phyloP scores from a whole-genome alignment of 2,888 invertebrate species.

The Meliscaeva auricollis region DNA sequence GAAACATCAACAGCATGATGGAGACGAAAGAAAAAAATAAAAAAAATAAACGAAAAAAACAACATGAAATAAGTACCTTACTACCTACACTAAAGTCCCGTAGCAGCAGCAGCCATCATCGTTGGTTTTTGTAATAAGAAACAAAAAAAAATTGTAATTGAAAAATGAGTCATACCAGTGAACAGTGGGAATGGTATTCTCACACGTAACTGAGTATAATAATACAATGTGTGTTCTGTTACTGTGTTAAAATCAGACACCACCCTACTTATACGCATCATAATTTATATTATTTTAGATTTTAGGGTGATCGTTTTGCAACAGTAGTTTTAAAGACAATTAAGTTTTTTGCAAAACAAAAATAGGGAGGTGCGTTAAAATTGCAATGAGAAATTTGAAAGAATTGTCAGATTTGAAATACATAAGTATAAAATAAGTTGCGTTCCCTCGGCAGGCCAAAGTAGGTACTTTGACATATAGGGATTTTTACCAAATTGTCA shows the following conservation, averaged over 20 bases:
- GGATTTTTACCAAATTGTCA: no score
- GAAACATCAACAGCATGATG: slow-evolving; percentile 31
- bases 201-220: slow-evolving; percentile 49
- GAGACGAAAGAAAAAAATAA: slow-evolving; percentile 32
- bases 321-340: not conserved
- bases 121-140: slow-evolving; percentile 24
- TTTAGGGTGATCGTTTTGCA: slow-evolving; percentile 26
- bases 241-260: slow-evolving; percentile 41
- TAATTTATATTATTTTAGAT: not conserved
- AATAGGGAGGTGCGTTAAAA: no score
- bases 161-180: slow-evolving; percentile 71
- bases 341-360: no score
- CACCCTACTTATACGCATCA: slow-evolving; percentile 25
- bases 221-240: slow-evolving; percentile 19
- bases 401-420: no score
- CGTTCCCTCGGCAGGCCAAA: no score
- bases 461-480: no score
- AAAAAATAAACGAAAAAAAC: slow-evolving; percentile 27
- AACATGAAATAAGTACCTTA: slow-evolving; percentile 36
- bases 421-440: no score
- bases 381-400: no score
- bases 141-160: slow-evolving; percentile 70
- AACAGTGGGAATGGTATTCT: slow-evolving; percentile 50
- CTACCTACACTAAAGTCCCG: slow-evolving; percentile 18
- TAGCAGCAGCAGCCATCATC: slow-evolving; percentile 6